These are phyloP conservation scores for Brachyistius frenatus DNA, from an alignment of 2,113 vertebrate species.

Conservation along the genomic window DNA sequence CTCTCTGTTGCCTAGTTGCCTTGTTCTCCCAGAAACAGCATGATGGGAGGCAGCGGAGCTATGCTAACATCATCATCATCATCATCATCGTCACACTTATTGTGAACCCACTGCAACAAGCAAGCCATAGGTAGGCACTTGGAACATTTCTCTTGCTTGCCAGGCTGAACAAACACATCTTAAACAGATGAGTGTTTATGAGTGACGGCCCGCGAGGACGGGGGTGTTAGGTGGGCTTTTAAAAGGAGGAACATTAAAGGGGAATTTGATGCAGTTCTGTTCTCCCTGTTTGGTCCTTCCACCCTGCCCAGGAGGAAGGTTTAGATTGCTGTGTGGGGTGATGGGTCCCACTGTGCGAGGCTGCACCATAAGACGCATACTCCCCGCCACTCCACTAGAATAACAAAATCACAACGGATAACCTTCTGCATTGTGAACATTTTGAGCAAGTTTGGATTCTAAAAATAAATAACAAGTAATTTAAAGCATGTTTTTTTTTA, in stretches of 20 bases:
- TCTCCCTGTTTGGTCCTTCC: constrained; percentile 53
- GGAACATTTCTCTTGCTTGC: constrained; percentile 29
- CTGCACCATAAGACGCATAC: constrained; percentile 37
- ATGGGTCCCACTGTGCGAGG: constrained; percentile 57
- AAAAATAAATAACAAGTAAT: constrained; percentile 13
- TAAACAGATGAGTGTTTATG: constrained; percentile 50
- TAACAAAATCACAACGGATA: constrained; percentile 30
- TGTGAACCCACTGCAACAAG: constrained; percentile 34
- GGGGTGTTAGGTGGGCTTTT: constrained; percentile 1
- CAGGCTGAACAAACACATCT: constrained; percentile 22
- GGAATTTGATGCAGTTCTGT: constrained; percentile 46
- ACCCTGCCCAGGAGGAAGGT: constrained; percentile 55
- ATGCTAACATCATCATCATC: constrained; percentile 51
- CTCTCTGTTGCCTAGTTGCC: constrained; percentile 52
- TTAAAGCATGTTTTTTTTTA: neutral
- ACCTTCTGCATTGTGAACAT: constrained; percentile 5
- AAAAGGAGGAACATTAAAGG: constrained; percentile 35
- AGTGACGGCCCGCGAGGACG: constrained; percentile 14
- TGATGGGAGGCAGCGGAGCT: constrained; percentile 34
- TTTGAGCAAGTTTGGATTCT: constrained; percentile 4
- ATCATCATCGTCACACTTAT: constrained; percentile 39
- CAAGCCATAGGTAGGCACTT: neutral
- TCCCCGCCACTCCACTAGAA: constrained; percentile 46
- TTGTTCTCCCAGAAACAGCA: constrained; percentile 43
- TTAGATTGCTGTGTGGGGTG: constrained; percentile 64